Evolutionary conservation across 1,140 invertebrate species (phyloP).

Genomic region (Araneus ventricosus): DNA sequence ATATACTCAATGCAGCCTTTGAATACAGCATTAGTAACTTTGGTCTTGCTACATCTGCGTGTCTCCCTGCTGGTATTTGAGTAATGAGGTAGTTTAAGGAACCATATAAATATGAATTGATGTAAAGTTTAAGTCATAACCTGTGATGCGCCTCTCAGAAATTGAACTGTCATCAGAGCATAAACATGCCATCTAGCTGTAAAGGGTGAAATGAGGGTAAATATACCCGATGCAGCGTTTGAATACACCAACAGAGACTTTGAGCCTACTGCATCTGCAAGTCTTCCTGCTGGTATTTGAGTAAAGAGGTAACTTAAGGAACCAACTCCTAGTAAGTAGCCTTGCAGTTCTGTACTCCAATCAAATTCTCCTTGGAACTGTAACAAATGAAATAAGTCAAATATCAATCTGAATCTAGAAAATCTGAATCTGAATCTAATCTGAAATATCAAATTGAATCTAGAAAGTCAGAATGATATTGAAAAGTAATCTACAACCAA

Average conservation of each 20-base stretch:
- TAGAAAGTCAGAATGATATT: no score
- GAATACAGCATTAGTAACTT: no score
- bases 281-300: not conserved
- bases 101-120: no score
- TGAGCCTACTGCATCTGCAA: not conserved
- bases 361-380: constrained; percentile 18
- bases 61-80: no score
- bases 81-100: no score
- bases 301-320: not conserved
- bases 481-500: no score
- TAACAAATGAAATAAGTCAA: not conserved
- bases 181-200: not conserved
- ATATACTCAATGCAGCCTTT: no score
- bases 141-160: constrained; percentile 46
- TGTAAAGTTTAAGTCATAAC: not conserved
- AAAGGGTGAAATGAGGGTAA: not conserved
- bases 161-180: not conserved
- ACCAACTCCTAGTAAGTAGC: not conserved
- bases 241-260: not conserved
- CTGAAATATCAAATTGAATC: no score
- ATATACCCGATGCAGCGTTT: not conserved
- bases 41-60: no score
- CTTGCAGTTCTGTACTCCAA: constrained; percentile 16
- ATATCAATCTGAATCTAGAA: no score
- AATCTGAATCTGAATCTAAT: no score